Evolutionary conservation across 1,140 invertebrate species (phyloP).

Genomic region (Acromyrmex charruanus): DNA sequence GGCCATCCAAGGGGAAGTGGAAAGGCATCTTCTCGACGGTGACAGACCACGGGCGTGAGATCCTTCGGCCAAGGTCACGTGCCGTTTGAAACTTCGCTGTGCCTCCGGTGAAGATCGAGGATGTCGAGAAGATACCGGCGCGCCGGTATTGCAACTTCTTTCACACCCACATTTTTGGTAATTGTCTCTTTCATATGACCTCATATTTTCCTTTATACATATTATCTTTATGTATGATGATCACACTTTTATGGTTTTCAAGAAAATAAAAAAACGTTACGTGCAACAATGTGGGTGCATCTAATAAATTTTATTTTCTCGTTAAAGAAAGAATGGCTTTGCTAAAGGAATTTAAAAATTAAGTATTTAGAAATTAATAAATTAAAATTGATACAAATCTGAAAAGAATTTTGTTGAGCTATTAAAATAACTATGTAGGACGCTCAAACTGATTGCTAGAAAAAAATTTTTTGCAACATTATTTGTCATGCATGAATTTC

Average conservation of each 20-base stretch:
- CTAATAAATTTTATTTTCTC: background rate
- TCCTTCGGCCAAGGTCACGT: constrained; percentile 67
- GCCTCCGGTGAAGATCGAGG: background rate
- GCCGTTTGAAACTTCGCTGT: background rate
- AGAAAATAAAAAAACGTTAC: background rate
- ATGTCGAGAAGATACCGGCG: background rate
- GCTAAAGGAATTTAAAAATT: no score
- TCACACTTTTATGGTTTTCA: background rate
- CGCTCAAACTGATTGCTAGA: no score
- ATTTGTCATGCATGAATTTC: no score
- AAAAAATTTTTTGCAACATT: no score
- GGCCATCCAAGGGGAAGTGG: background rate
- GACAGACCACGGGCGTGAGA: constrained; percentile 4
- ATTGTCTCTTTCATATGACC: background rate
- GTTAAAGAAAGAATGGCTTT: no score
- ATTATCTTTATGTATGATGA: background rate
- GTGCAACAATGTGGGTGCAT: background rate
- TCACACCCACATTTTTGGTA: background rate
- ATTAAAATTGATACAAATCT: no score
- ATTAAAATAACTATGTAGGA: no score
- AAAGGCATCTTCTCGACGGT: background rate
- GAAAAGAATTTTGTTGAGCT: no score
- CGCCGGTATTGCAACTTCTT: background rate
- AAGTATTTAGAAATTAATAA: no score
- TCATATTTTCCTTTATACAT: background rate